Percentiles rank a stretch among this genome's conserved stretches.
phyloP scores from a whole-genome alignment of 2,113 vertebrate genomes.

The Hipposideros armiger region DNA sequence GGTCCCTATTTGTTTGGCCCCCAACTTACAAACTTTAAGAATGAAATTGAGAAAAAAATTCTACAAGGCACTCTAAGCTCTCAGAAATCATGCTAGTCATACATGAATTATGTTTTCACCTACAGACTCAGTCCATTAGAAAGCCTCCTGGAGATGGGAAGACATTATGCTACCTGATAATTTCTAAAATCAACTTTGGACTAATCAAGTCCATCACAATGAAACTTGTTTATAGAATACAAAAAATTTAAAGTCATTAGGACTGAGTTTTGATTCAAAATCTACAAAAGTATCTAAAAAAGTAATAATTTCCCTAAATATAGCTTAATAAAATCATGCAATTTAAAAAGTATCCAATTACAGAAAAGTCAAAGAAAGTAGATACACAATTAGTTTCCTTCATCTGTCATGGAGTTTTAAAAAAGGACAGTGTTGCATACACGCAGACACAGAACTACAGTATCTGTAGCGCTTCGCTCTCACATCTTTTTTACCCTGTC shows the following conservation, averaged over 20 bases:
- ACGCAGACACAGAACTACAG: background rate
- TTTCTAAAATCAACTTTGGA: slow-evolving; percentile 63
- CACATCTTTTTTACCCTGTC: background rate
- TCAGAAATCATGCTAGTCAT: slow-evolving; percentile 68
- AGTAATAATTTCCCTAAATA: slow-evolving; percentile 68
- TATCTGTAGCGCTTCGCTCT: background rate
- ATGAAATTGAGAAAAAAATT: slow-evolving; percentile 52
- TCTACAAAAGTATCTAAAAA: slow-evolving; percentile 81
- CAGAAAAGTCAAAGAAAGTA: slow-evolving; percentile 71
- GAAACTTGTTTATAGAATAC: slow-evolving; percentile 53
- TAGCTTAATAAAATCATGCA: slow-evolving; percentile 73
- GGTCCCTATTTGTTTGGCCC: slow-evolving; percentile 59
- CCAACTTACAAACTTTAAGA: slow-evolving; percentile 56
- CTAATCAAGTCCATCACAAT: slow-evolving; percentile 52
- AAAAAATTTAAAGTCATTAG: slow-evolving; percentile 67
- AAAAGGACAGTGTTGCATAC: background rate
- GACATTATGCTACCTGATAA: slow-evolving; percentile 53
- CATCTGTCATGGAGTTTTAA: background rate
- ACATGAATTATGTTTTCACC: slow-evolving; percentile 24
- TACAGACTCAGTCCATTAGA: slow-evolving; percentile 65
- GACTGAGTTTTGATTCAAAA: slow-evolving; percentile 78
- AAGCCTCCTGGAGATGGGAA: slow-evolving; percentile 68
- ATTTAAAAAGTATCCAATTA: slow-evolving; percentile 68
- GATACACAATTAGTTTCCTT: slow-evolving; percentile 59
- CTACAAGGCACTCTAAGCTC: slow-evolving; percentile 80